A percentile compares a stretch with the other conserved stretches of the same genome.
These are phyloP conservation scores for Actinia tenebrosa DNA, from an alignment of 64 coral and sea anemone genomes.

Conservation along the genomic window DNA sequence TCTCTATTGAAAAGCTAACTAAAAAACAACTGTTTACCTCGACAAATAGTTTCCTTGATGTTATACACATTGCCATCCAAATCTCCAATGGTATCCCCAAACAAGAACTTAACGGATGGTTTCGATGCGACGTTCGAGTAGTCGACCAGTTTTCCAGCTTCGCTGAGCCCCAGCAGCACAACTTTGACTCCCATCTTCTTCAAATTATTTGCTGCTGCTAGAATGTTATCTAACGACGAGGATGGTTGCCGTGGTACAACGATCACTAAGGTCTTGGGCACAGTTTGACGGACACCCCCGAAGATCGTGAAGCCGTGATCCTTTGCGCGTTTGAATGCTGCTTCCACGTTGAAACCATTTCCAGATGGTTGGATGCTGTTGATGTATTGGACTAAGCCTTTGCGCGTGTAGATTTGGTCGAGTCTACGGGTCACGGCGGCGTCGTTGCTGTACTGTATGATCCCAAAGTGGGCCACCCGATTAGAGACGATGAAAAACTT, in stretches of 20 bases:
- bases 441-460: conserved; percentile 21
- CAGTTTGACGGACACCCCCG: conserved; percentile 45
- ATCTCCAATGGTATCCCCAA: background rate
- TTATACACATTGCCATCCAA: background rate
- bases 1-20: background rate
- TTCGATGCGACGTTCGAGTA: conserved; percentile 25
- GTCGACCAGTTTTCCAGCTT: conserved; percentile 1
- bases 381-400: background rate
- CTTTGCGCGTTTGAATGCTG: conserved; percentile 23
- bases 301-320: conserved; percentile 36
- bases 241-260: conserved; percentile 32
- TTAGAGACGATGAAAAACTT: background rate
- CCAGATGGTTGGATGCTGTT: conserved; percentile 3
- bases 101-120: conserved; percentile 48
- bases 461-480: background rate
- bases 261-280: conserved; percentile 43
- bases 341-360: conserved; percentile 13
- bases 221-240: background rate
- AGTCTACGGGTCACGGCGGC: conserved; percentile 1
- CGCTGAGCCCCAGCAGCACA: conserved; percentile 8
- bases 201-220: conserved; percentile 2
- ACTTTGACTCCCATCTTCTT: conserved; percentile 48
- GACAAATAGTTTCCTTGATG: conserved; percentile 19
- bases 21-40: background rate
- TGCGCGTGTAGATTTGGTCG: background rate